A percentile compares a stretch with the other conserved stretches of the same genome.
Evolutionary conservation across 2,797 vertebrate species (phyloP).

Genomic region (Sparidentex hasta): DNA sequence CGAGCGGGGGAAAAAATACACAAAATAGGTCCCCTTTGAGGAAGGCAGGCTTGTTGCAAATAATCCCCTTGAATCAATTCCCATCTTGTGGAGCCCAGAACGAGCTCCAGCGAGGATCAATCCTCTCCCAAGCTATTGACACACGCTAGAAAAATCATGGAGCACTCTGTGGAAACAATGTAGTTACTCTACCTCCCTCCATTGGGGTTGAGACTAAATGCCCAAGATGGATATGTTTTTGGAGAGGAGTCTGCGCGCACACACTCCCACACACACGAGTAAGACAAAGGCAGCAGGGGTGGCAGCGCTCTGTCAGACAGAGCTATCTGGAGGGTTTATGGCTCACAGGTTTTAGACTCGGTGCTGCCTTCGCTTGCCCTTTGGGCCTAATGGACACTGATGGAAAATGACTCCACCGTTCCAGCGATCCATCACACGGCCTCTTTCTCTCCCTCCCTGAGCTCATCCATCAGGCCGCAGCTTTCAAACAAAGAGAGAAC

Average conservation of each 20-base stretch:
- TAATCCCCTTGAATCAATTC: constrained; percentile 51
- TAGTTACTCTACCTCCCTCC: background rate
- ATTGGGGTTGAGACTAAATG: constrained; percentile 4
- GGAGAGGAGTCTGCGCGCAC: background rate
- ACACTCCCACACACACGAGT: no score
- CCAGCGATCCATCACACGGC: constrained; percentile 69
- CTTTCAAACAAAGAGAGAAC: constrained; percentile 61
- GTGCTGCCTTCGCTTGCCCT: constrained; percentile 60
- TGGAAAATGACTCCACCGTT: constrained; percentile 76
- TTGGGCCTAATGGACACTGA: constrained; percentile 76
- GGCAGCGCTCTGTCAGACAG: constrained; percentile 48
- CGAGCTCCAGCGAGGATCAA: constrained; percentile 7
- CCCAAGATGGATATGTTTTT: constrained; percentile 40
- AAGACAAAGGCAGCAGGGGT: constrained; percentile 38
- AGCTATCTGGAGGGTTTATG: constrained; percentile 62
- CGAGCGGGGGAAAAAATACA: no score
- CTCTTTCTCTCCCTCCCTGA: constrained; percentile 10
- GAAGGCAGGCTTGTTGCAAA: constrained; percentile 9
- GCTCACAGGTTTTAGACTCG: constrained; percentile 65
- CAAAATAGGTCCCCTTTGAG: background rate
- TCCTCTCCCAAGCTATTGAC: constrained; percentile 26
- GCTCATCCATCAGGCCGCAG: constrained; percentile 61
- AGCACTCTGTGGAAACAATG: constrained; percentile 25
- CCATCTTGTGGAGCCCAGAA: constrained; percentile 28
- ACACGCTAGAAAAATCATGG: constrained; percentile 15